A percentile compares a stretch with the other conserved stretches of the same genome.
Evolutionary conservation across 2,113 vertebrate genomes (phyloP).

Genomic region (Mugil cephalus): DNA sequence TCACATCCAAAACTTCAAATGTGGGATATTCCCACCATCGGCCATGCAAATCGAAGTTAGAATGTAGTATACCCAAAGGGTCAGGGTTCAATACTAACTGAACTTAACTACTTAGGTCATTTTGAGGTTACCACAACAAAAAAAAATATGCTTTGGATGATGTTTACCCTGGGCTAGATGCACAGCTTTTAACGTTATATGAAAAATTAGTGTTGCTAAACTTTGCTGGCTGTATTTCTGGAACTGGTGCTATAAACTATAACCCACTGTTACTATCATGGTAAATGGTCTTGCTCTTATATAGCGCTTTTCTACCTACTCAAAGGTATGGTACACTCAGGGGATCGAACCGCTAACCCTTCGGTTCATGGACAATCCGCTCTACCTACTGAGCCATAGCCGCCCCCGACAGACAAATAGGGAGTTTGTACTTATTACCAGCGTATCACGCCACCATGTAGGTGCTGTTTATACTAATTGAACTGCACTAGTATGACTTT

Average conservation of each 20-base stretch:
- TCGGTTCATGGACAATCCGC: too few relatives aligned
- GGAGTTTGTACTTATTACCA: too few relatives aligned
- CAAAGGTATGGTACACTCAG: too few relatives aligned
- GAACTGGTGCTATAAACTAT: not conserved
- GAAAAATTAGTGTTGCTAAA: not conserved
- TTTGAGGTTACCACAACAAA: not conserved
- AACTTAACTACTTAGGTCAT: constrained; percentile 21
- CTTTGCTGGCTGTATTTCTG: not conserved
- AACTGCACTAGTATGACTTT: not conserved
- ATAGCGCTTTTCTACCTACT: too few relatives aligned
- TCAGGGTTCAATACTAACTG: constrained; percentile 9
- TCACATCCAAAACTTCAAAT: constrained; percentile 51
- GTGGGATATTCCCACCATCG: constrained; percentile 17
- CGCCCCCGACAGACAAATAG: too few relatives aligned
- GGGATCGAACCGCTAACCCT: too few relatives aligned
- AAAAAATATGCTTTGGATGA: not conserved
- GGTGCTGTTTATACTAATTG: not conserved
- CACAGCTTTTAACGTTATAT: too few relatives aligned
- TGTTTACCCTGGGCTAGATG: not conserved
- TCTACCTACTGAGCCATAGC: too few relatives aligned
- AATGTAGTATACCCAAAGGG: constrained; percentile 9
- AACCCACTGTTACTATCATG: too few relatives aligned
- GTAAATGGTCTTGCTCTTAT: too few relatives aligned
- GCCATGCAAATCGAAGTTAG: too few relatives aligned
- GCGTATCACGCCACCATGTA: not conserved